Evolutionary conservation across 1,140 invertebrate genomes (phyloP).

Genomic region (Drosophila ficusphila): DNA sequence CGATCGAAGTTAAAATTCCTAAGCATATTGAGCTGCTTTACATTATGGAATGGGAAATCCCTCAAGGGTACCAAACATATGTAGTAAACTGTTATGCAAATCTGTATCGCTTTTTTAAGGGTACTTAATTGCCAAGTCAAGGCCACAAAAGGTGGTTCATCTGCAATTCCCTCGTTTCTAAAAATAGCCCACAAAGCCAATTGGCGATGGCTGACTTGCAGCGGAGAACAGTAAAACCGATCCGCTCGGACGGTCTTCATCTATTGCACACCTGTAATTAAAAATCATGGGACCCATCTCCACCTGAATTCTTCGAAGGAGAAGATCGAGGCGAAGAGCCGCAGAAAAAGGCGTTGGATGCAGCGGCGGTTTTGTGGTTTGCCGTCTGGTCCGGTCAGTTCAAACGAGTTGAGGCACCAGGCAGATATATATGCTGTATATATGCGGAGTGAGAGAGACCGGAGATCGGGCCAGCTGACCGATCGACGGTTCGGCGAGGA

Average conservation of each 20-base stretch:
- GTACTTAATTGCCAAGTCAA: not conserved
- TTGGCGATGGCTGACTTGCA: constrained; percentile 9
- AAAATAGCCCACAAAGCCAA: constrained; percentile 28
- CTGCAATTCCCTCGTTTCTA: constrained; percentile 11
- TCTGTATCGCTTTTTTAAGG: not conserved
- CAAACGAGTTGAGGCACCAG: constrained; percentile 50
- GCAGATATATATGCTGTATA: not conserved
- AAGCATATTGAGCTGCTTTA: not conserved
- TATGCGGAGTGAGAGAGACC: constrained; percentile 4
- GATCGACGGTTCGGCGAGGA: constrained; percentile 55
- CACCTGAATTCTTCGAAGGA: not conserved
- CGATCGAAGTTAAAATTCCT: no score
- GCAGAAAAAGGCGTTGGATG: constrained; percentile 27
- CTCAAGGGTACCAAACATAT: no score
- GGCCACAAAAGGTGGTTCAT: constrained; percentile 2
- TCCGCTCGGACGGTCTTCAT: constrained; percentile 23
- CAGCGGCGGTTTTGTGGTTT: constrained; percentile 5
- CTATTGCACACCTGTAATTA: constrained; percentile 56
- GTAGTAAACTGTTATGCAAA: not conserved
- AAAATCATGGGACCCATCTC: constrained; percentile 37
- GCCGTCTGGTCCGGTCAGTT: constrained; percentile 24
- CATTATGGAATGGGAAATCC: not conserved
- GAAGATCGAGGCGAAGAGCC: constrained; percentile 10
- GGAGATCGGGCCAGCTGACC: constrained; percentile 51
- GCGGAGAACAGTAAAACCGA: constrained; percentile 5